A percentile compares a stretch with the other conserved stretches of the same genome.
These are phyloP conservation scores for Manis pentadactyla DNA, from an alignment of 2,797 vertebrate species.

Conservation along the genomic window DNA sequence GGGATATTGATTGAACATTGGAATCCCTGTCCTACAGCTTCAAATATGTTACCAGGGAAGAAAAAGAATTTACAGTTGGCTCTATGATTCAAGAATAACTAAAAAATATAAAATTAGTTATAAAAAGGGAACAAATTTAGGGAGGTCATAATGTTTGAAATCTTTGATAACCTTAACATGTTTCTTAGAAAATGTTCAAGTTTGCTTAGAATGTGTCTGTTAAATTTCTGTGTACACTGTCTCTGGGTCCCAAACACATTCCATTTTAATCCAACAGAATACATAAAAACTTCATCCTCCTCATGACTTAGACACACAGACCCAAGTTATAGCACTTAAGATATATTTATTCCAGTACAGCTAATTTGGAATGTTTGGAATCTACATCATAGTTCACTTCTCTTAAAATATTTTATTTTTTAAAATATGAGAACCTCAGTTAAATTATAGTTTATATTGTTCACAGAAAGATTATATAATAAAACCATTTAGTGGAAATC, in stretches of 20 bases:
- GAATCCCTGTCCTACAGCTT: background rate
- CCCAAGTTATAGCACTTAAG: background rate
- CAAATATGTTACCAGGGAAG: background rate
- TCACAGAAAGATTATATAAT: constrained; percentile 31
- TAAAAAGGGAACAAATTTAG: background rate
- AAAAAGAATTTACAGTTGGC: constrained; percentile 24
- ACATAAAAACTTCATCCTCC: background rate
- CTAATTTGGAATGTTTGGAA: constrained; percentile 16
- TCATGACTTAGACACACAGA: background rate
- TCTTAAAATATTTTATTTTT: background rate
- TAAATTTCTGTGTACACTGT: background rate
- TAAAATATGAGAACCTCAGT: background rate
- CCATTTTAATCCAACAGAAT: constrained; percentile 35
- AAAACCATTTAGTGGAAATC: background rate
- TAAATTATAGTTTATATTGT: background rate
- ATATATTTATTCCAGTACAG: background rate
- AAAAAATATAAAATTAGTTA: constrained; percentile 39
- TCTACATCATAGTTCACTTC: background rate
- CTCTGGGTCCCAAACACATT: background rate
- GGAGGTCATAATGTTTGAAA: constrained; percentile 9
- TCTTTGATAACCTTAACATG: background rate
- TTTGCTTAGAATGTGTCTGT: constrained; percentile 27
- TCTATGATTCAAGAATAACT: background rate
- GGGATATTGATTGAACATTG: background rate
- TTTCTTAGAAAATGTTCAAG: constrained; percentile 5